phyloP scores from a whole-genome alignment of 2,113 vertebrate genomes.

The Ramphastos sulfuratus region DNA sequence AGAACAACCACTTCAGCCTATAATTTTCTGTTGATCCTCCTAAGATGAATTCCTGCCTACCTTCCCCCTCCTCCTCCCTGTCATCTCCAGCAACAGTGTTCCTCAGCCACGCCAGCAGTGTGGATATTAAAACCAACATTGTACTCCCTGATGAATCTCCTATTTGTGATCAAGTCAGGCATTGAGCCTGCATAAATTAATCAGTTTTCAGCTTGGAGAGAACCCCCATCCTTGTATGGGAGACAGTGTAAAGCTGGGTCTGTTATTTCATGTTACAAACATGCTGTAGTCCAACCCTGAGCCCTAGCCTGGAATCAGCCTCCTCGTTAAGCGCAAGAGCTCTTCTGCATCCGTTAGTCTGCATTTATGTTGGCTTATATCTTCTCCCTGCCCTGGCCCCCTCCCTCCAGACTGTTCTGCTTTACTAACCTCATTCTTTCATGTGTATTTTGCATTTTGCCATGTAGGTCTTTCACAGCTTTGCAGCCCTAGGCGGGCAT shows the following conservation, averaged over 20 bases:
- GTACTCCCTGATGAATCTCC: conserved; percentile 37
- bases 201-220: not conserved
- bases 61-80: not conserved
- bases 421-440: conserved; percentile 83
- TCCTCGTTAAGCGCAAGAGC: conserved; percentile 11
- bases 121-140: conserved; percentile 27
- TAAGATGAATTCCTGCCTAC: not conserved
- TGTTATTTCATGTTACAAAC: not conserved
- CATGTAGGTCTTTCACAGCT: conserved; percentile 98
- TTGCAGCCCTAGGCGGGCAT: conserved; percentile 99
- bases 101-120: not conserved
- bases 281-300: not conserved
- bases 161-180: conserved; percentile 28
- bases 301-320: not conserved
- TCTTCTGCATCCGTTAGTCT: conserved; percentile 47
- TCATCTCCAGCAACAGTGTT: not conserved
- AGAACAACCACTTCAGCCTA: not conserved
- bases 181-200: conserved; percentile 41
- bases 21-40: not conserved
- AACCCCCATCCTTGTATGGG: not conserved
- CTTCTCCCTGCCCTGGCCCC: conserved; percentile 51
- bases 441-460: conserved; percentile 85
- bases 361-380: conserved; percentile 54
- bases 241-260: conserved; percentile 6
- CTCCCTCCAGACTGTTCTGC: conserved; percentile 62